Evolutionary conservation across 2,888 invertebrate species (phyloP), one percentile per base, ranked within the genome.

Genomic region (Cartodere bifasciata): DNA sequence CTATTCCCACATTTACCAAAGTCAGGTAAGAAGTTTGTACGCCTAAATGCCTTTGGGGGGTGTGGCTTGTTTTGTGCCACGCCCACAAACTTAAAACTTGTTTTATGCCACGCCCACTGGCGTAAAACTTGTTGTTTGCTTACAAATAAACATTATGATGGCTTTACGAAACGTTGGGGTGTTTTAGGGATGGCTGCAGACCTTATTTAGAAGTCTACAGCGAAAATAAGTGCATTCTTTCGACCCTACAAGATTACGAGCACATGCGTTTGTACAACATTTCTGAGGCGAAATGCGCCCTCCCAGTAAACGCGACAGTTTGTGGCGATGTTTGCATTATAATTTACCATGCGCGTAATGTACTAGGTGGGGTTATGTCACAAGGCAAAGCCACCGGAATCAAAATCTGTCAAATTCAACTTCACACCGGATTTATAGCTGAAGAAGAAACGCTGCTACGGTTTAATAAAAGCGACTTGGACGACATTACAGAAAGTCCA

Each of bases 1-100:
- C 94, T 0, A 80, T 94, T 24, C 95, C 95, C 2, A 62, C 90
- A 11, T 95, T 94, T 63, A 95, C 91, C 6, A 87, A 87, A 66
- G 75, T 85, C 34, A 79, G 78, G 80, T 79, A 60, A 59, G 58
- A 48, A 13, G 23, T 22, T 7, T n/a, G n/a, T n/a, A n/a, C 6
- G 7, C 5, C 12, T 23, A 23, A 23, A 23, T 9, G 7, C 7
- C 7, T 9, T 9, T 7, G 6, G 10, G 10, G 9, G 6, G 10
- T 23, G 7, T 23, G 6, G 11, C 20, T 17, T 17, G 20, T 6
- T 17, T 17, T 17, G 6, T 9, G 20, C 6, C 6, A 17, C 6
- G 20, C n/a, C n/a, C n/a, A n/a, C n/a, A n/a, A n/a, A n/a, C n/a
- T n/a, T n/a, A n/a, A n/a, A n/a, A n/a, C n/a, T n/a, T n/a, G n/a